A percentile compares a stretch with the other conserved stretches of the same genome.
Evolutionary conservation across 2,888 invertebrate genomes (phyloP).

Genomic region (Callosobruchus maculatus): DNA sequence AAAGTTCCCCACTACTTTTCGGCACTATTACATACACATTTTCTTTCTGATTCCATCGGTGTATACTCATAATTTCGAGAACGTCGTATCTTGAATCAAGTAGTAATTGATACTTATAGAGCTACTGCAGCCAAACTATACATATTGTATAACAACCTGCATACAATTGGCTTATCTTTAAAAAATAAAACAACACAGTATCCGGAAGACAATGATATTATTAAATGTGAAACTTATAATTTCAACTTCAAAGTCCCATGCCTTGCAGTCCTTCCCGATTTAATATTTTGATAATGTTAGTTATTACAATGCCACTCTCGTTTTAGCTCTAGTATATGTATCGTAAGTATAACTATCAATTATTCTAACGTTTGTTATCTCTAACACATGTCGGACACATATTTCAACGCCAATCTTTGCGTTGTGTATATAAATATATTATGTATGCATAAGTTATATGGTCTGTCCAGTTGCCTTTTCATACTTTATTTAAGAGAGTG

Average conservation of each 20-base stretch:
- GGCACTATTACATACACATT: too few species aligned
- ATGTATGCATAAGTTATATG: not conserved
- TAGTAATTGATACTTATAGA: too few species aligned
- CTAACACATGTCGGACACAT: not conserved
- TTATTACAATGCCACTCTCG: not conserved
- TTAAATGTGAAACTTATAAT: not conserved
- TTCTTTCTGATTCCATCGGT: too few species aligned
- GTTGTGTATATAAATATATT: not conserved
- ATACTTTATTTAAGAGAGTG: not conserved
- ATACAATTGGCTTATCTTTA: not conserved
- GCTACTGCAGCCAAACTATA: too few species aligned
- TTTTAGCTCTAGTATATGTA: not conserved
- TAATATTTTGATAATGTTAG: not conserved
- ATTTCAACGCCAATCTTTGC: not conserved
- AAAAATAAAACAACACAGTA: not conserved
- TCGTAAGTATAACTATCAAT: not conserved
- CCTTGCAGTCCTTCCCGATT: not conserved
- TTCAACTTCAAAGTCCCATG: not conserved
- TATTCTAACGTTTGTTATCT: not conserved
- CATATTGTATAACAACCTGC: too few species aligned
- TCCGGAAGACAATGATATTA: not conserved
- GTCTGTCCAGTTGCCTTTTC: not conserved
- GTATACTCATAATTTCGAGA: too few species aligned
- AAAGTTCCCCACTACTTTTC: too few species aligned
- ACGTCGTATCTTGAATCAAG: too few species aligned